Evolutionary conservation across 2,888 invertebrate genomes (phyloP).

Genomic region (Gastrophysa polygoni): DNA sequence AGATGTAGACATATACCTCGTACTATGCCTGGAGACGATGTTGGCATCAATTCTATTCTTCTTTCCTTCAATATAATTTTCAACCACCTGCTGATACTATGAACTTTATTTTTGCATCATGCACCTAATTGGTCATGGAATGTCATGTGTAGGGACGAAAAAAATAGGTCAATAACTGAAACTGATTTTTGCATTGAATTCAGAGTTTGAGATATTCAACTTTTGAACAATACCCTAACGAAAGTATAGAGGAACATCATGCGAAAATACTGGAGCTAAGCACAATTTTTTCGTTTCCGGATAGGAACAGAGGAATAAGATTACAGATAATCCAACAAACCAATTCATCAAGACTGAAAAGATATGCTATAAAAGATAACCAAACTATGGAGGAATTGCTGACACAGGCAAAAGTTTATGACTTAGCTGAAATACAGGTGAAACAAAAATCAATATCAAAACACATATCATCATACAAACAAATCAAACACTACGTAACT

Average conservation of each 20-base stretch:
- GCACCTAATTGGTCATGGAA: no score
- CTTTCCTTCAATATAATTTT: no score
- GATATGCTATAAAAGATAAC: conserved; percentile 10
- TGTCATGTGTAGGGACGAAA: no score
- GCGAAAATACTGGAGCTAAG: conserved; percentile 17
- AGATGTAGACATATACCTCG: no score
- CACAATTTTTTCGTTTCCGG: conserved; percentile 11
- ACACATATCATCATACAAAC: not conserved
- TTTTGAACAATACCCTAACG: conserved; percentile 10
- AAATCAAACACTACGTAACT: not conserved
- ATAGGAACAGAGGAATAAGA: conserved; percentile 12
- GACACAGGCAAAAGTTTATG: conserved; percentile 5
- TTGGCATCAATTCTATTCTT: no score
- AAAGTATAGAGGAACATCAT: conserved; percentile 14
- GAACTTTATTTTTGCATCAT: no score
- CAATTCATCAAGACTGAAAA: conserved; percentile 10
- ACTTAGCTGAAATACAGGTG: conserved; percentile 3
- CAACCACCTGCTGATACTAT: no score
- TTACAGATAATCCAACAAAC: conserved; percentile 7
- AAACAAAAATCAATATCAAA: not conserved
- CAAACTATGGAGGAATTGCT: not conserved
- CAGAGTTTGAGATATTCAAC: conserved; percentile 25
- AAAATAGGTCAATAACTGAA: no score
- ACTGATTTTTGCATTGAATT: no score
- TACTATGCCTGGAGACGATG: no score